Conservation (phyloP, 2,113 vertebrate species). For the Asarcornis scutulata region DNA sequence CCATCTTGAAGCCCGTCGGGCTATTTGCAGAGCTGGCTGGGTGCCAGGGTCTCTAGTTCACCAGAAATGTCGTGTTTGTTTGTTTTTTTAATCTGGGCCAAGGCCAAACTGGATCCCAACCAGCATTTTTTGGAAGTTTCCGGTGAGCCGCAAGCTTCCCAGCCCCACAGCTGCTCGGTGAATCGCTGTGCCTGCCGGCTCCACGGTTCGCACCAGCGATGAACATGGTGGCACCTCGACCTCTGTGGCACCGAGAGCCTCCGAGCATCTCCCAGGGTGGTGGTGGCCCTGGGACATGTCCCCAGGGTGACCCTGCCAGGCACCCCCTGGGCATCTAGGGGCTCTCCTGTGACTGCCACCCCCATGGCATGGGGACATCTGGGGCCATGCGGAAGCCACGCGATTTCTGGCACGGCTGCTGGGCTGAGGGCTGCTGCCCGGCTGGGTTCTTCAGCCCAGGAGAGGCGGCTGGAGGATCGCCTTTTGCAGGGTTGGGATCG, state of each 20-base stretch:
- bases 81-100: neutral
- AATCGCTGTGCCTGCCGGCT: neutral
- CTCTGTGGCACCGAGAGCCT: neutral
- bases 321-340: no score
- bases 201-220: fast-evolving
- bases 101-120: conserved; percentile 32
- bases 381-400: fast-evolving
- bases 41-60: conserved; percentile 36
- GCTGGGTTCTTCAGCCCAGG: neutral
- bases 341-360: fast-evolving
- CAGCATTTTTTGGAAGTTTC: conserved; percentile 8
- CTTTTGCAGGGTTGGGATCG: neutral
- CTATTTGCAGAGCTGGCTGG: conserved; percentile 1
- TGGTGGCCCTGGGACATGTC: neutral
- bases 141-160: neutral
- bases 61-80: conserved; percentile 60
- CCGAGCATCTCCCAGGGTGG: neutral
- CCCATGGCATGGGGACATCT: fast-evolving
- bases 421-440: fast-evolving
- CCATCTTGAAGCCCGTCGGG: conserved; percentile 40
- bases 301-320: neutral
- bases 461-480: neutral
- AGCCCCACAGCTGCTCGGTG: neutral
- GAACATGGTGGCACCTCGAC: fast-evolving
- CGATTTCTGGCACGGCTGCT: neutral